These are phyloP conservation scores for Chymomyza procnemis DNA, from an alignment of 2,888 invertebrate genomes.

Conservation along the genomic window DNA sequence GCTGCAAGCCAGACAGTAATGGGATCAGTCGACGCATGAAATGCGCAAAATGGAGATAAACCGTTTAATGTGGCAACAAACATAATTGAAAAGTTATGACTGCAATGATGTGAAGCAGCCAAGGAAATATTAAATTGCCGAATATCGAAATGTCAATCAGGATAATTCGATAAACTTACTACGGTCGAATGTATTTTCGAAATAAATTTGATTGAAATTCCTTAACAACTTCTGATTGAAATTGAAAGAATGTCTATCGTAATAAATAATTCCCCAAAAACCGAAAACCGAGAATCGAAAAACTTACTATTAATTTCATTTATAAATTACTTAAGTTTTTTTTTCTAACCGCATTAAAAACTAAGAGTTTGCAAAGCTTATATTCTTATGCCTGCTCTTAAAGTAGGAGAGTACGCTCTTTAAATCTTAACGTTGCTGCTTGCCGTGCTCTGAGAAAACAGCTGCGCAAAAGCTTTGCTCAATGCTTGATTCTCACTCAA, in stretches of 20 bases:
- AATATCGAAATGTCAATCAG: conserved; percentile 1
- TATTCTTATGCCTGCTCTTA: background rate
- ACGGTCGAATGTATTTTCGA: background rate
- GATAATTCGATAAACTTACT: background rate
- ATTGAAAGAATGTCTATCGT: background rate
- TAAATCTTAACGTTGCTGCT: background rate
- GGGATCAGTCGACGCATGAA: background rate
- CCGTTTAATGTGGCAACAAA: background rate
- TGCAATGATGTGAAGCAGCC: background rate
- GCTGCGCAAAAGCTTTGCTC: background rate
- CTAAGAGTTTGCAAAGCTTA: background rate
- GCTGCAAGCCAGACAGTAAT: background rate
- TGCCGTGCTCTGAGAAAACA: background rate
- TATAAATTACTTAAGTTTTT: conserved; percentile 27
- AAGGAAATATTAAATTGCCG: background rate
- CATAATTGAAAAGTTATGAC: background rate
- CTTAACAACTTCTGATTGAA: background rate
- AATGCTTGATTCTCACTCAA: conserved; percentile 10
- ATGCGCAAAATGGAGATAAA: background rate
- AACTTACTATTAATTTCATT: background rate
- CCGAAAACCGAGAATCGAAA: background rate
- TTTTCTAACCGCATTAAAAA: conserved; percentile 2
- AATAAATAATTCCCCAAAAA: too few species aligned
- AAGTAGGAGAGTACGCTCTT: background rate
- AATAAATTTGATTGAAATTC: background rate